These are phyloP conservation scores for Leistus spinibarbis DNA, from an alignment of 2,888 invertebrate species.

Conservation along the genomic window DNA sequence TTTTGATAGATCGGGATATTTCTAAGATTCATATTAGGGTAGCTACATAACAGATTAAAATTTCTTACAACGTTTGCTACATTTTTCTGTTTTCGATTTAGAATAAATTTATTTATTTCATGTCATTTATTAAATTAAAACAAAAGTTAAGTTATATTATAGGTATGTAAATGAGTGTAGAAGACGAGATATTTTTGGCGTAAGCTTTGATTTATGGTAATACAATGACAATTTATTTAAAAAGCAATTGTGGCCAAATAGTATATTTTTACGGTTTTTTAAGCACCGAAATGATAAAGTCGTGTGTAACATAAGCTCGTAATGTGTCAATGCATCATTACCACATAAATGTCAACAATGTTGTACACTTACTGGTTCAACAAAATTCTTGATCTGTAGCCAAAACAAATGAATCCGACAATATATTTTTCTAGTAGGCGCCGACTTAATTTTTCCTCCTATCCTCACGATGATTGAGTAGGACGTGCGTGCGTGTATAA, in stretches of 20 bases:
- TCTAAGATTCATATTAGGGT: no score
- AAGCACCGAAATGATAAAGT: conserved; percentile 15
- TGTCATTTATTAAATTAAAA: no score
- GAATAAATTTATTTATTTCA: no score
- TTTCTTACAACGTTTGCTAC: no score
- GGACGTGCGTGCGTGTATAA: background rate
- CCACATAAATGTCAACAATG: conserved; percentile 20
- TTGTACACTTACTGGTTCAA: conserved; percentile 14
- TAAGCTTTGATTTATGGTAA: no score
- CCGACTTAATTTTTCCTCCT: background rate
- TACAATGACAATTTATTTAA: background rate
- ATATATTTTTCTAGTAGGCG: conserved; percentile 20
- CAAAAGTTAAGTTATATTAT: no score
- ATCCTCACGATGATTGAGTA: background rate
- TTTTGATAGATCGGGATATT: no score
- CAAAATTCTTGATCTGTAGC: conserved; percentile 13
- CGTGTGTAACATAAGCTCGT: background rate
- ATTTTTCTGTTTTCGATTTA: no score
- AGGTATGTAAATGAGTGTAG: no score
- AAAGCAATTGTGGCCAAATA: background rate
- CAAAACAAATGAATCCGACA: conserved; percentile 12
- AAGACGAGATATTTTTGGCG: no score
- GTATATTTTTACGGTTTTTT: conserved; percentile 15
- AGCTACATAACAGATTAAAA: no score
- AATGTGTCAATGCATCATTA: conserved; percentile 13